phyloP scores from a whole-genome alignment of 2,888 invertebrate genomes.

The Cepaea hortensis region DNA sequence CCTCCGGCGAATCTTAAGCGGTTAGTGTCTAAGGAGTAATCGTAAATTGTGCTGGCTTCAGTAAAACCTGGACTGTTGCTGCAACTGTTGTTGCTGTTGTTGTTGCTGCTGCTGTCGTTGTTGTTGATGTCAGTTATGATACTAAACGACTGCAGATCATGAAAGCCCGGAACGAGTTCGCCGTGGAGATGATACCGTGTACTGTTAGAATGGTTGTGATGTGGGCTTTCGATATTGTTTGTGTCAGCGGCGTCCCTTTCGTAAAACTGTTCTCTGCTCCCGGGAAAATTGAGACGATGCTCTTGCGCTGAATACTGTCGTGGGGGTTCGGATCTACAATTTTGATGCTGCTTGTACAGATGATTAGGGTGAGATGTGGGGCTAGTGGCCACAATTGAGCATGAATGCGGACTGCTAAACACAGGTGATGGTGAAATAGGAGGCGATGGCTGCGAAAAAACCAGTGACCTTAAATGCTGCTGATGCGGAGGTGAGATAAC shows the following conservation, averaged over 20 bases:
- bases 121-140: not conserved
- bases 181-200: not conserved
- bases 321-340: not conserved
- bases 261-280: not conserved
- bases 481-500: not conserved
- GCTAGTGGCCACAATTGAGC: not conserved
- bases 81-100: not conserved
- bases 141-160: not conserved
- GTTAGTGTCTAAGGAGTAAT: not conserved
- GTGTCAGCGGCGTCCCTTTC: not conserved
- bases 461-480: not conserved
- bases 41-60: not conserved
- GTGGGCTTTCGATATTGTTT: not conserved
- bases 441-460: not conserved
- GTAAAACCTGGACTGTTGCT: not conserved
- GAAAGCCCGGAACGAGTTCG: not conserved
- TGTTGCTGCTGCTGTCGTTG: not conserved
- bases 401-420: not conserved
- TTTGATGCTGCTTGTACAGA: not conserved
- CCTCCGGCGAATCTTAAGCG: no score
- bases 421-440: not conserved
- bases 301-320: not conserved
- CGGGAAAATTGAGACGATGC: not conserved
- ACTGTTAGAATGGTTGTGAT: no score
- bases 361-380: no score